Conservation (phyloP, 2,888 invertebrate species). For the Epiperipatus broadwayi region DNA sequence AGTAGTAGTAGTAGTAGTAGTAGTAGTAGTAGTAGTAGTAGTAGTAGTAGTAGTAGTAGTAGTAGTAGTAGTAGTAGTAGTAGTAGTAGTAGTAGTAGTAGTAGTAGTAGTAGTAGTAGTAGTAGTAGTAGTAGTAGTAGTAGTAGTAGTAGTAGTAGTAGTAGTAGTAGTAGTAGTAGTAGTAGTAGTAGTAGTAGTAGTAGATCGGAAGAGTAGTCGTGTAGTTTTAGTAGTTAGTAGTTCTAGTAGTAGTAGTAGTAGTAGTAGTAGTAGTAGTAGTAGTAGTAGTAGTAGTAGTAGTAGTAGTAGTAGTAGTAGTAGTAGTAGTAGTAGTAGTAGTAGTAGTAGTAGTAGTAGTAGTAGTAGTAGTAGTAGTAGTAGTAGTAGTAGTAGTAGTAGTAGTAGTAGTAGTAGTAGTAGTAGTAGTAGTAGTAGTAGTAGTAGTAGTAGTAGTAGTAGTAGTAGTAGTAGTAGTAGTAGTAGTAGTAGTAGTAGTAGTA, state of each 20-base stretch:
- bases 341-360: too few relatives aligned
- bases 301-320: not conserved
- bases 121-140: constrained; percentile 12
- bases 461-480: constrained; percentile 13
- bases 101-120: not conserved
- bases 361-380: too few relatives aligned
- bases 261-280: constrained; percentile 4
- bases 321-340: not conserved
- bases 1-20: not conserved
- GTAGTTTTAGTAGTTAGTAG: constrained; percentile 1
- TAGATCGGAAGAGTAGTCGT: constrained; percentile 11
- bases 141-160: not conserved
- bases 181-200: constrained; percentile 1
- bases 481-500: constrained; percentile 13
- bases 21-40: not conserved
- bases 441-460: constrained; percentile 15
- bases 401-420: too few relatives aligned
- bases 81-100: constrained; percentile 15
- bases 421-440: constrained; percentile 6
- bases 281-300: constrained; percentile 4
- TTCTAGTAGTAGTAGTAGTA: constrained; percentile 7
- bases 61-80: not conserved
- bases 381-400: too few relatives aligned
- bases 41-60: not conserved
- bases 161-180: constrained; percentile 6